Conservation (phyloP, 1,140 invertebrate genomes). For the Chironomus tepperi region DNA sequence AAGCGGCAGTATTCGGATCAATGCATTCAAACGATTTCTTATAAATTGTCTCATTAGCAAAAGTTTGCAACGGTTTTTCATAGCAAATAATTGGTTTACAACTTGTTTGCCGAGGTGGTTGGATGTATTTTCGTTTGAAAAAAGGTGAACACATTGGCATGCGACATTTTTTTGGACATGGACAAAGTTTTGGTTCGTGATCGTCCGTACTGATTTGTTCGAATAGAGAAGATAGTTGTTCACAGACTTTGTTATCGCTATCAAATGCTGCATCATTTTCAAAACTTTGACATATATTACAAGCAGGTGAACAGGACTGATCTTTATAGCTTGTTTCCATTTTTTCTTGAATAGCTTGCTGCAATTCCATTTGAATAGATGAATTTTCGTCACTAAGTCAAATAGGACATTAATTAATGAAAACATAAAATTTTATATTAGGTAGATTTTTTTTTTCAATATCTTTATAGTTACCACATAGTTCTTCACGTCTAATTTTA, state of each 20-base stretch:
- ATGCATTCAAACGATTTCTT: conserved; percentile 47
- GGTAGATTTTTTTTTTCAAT: neutral
- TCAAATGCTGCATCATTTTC: no score
- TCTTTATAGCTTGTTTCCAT: neutral
- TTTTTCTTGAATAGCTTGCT: neutral
- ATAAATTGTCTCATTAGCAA: conserved; percentile 50
- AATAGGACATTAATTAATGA: neutral
- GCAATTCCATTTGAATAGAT: neutral
- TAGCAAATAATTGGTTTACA: conserved; percentile 44
- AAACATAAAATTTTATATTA: neutral
- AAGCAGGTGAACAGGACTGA: neutral
- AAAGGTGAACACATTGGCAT: neutral
- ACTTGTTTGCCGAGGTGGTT: conserved; percentile 47
- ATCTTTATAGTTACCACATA: neutral
- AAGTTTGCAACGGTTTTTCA: conserved; percentile 41
- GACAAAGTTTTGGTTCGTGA: neutral
- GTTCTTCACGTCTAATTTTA: neutral
- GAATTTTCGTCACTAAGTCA: neutral
- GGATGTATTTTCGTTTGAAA: conserved; percentile 46
- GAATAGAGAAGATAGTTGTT: neutral
- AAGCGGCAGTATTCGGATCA: conserved; percentile 30
- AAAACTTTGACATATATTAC: neutral
- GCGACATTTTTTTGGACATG: neutral
- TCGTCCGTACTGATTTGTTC: no score
- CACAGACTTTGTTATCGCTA: neutral